Evolutionary conservation across 2,797 vertebrate genomes (phyloP).

Genomic region (Calcarius lapponicus): DNA sequence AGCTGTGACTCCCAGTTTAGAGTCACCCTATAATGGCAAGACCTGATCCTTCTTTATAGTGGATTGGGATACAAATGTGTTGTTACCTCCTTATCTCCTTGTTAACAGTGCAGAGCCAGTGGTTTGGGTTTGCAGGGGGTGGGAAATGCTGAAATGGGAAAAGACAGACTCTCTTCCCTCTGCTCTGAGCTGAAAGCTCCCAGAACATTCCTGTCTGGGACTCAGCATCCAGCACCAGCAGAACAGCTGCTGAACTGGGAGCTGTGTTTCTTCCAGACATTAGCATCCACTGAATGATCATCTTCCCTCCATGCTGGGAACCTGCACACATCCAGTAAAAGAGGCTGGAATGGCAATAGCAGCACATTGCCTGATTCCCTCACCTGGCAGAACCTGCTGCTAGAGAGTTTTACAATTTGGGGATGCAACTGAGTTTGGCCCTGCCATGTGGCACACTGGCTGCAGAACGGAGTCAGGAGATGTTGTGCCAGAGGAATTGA

Average conservation of each 20-base stretch:
- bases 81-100: not conserved
- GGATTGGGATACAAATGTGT: not conserved
- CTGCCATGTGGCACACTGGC: not conserved
- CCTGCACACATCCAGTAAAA: not conserved
- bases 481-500: not conserved
- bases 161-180: not conserved
- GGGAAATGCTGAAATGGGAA: not conserved
- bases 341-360: not conserved
- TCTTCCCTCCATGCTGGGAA: not conserved
- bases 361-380: not conserved
- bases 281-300: accelerated
- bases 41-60: not conserved
- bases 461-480: not conserved
- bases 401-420: not conserved
- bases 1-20: not conserved
- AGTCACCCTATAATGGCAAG: not conserved
- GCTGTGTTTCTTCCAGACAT: not conserved
- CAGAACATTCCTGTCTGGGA: not conserved
- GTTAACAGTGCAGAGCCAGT: not conserved
- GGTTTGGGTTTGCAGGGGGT: not conserved
- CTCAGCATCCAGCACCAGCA: not conserved
- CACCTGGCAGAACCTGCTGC: not conserved
- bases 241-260: not conserved
- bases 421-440: not conserved
- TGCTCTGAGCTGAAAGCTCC: not conserved